A percentile compares a stretch with the other conserved stretches of the same genome.
These are phyloP conservation scores for Callocephalon fimbriatum DNA, from an alignment of 2,113 vertebrate genomes.

Conservation along the genomic window DNA sequence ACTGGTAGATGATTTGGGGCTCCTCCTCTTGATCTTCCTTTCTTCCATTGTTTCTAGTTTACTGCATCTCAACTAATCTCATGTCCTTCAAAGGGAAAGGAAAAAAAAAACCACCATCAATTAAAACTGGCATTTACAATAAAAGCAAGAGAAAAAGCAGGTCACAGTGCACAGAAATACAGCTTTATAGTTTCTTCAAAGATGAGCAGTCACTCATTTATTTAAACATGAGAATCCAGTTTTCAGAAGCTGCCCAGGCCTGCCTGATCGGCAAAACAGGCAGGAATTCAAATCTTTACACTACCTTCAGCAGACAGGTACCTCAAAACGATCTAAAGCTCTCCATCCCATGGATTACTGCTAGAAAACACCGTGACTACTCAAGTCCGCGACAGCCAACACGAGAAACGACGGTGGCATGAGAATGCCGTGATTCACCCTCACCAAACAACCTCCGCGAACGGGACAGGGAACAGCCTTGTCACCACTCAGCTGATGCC, in stretches of 20 bases:
- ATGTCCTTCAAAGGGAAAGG: neutral
- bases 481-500: rapidly evolving
- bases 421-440: rapidly evolving
- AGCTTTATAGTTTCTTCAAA: neutral
- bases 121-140: neutral
- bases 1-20: slow-evolving; percentile 84
- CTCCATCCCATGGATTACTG: rapidly evolving
- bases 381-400: neutral
- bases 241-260: neutral
- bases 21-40: slow-evolving; percentile 90
- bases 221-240: neutral
- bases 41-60: slow-evolving; percentile 87
- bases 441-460: rapidly evolving
- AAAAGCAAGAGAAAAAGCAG: neutral
- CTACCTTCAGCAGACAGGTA: neutral
- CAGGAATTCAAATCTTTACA: neutral
- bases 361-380: neutral
- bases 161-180: neutral
- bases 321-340: neutral
- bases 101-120: neutral
- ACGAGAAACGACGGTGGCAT: rapidly evolving
- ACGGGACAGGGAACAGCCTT: neutral
- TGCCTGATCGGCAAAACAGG: neutral
- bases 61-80: neutral
- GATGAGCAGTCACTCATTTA: neutral